Evolutionary conservation across 2,113 vertebrate genomes (phyloP), one percentile per base, ranked within the genome.

Genomic region (Gallinago paraguaiae): DNA sequence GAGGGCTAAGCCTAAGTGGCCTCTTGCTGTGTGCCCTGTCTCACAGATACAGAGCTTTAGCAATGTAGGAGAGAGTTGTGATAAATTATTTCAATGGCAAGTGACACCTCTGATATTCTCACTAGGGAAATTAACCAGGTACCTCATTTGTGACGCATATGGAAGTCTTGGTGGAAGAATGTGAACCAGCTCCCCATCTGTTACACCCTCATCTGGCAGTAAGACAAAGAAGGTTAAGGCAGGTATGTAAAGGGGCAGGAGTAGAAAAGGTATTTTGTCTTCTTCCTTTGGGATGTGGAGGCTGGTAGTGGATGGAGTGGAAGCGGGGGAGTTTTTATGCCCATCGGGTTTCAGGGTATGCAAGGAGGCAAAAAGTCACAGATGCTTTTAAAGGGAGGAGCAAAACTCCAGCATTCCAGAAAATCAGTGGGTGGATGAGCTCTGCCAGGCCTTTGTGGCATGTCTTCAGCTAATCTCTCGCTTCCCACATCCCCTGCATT

Each of bases 401-500:
- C 20, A 82, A 23, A 94, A 57, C 57, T 65, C 13, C 13, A 65
- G 35, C 7, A 12, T 57, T 87, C 56, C 53, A 57, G 50, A 91
- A 88, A 76, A 65, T 28, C 28, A 17, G 87, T 54, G 64, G 60
- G 85, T 0, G 11, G 82, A 48, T 54, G 30, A 88, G 82, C 85
- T 86, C 37, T 90, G 54, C 67, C 70, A 86, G 90, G 71, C 41
- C 59, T 35, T 46, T 37, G 59, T 19, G 60, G 59, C 85, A 70
- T 43, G 50, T 86, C 69, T 95, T 78, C 24, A 84, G 65, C 74
- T 79, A 8, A 91, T 81, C 54, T 64, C 75, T 57, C 1, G 0
- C 91, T 91, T 95, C 93, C 93, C 64, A 94, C 79, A 18, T 90
- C 84, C 86, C 80, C 91, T 80, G 60, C 59, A 5, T 30, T 41